Evolutionary conservation across 2,888 invertebrate genomes (phyloP), one percentile per base, ranked within the genome.

Genomic region (Psylliodes chrysocephalus): DNA sequence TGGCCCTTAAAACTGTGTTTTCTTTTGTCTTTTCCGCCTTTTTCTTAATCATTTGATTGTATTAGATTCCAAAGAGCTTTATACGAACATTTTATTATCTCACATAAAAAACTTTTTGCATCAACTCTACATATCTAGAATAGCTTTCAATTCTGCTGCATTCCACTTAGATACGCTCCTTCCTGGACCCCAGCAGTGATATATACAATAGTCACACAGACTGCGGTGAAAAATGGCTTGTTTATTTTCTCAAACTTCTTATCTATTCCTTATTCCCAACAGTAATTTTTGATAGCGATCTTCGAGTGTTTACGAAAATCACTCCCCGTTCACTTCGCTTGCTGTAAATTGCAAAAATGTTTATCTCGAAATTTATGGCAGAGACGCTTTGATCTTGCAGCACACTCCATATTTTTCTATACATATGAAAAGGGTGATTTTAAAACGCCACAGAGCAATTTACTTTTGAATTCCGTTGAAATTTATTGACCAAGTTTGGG

Each of bases 181-280:
- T 40, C 28, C 42, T 40, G 40, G 28, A 18, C 38, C 25, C 33
- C 17, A 56, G 46, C 59, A 62, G 64, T 55, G 62, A 62, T 60
- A 64, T 44, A n/a, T 56, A 52, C 14, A 62, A 49, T 52, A 60
- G 52, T 35, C 40, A 61, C 61, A 53, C 64, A 64, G 71, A 73
- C 63, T 70, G 66, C 66, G 70, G 75, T 77, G 76, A 79, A 78
- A 78, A 79, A 79, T 79, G 78, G 74, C 78, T 78, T 79, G 79
- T 77, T 77, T 77, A 77, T 75, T 75, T 73, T 76, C 72, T 67
- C 69, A 74, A 70, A 69, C 62, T 73, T 68, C 75, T 78, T 78
- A 78, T 79, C 78, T 78, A 72, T 74, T 76, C 75, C 75, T 74
- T 77, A 75, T 76, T 75, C 72, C 75, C 73, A 67, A 70, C 68